Conservation (phyloP, 2,888 invertebrate species). For the Abrostola tripartita region DNA sequence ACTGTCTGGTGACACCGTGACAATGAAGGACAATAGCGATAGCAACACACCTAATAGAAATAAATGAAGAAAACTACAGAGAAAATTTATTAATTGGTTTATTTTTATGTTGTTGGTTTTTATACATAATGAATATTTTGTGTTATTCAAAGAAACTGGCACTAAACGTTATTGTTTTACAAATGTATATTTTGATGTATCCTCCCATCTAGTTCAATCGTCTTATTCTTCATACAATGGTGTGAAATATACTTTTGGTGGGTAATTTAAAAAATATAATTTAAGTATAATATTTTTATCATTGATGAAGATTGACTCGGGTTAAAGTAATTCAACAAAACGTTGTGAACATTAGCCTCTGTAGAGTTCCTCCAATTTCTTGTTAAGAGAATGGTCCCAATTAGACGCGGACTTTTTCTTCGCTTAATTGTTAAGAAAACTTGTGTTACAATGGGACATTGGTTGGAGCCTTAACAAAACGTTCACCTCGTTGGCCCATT, state of each 20-base stretch:
- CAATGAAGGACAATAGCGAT: conserved; percentile 74
- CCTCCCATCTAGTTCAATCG: no score
- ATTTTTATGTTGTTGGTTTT: conserved; percentile 2
- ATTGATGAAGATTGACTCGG: conserved; percentile 20
- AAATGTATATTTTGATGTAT: no score
- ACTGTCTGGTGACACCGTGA: conserved; percentile 78
- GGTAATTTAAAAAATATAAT: no score
- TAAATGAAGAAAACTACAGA: conserved; percentile 57
- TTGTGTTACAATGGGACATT: conserved; percentile 73
- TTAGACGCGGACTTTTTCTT: conserved; percentile 59
- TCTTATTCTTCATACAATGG: no score
- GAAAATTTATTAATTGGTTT: conserved; percentile 21
- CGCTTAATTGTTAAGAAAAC: conserved; percentile 72
- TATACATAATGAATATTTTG: not conserved
- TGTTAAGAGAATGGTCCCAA: conserved; percentile 51
- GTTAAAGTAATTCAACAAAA: conserved; percentile 29
- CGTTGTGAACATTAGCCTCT: conserved; percentile 41
- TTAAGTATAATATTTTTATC: no score
- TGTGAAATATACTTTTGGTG: no score
- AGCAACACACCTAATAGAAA: conserved; percentile 67
- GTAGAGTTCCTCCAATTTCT: conserved; percentile 47
- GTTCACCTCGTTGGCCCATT: conserved; percentile 82
- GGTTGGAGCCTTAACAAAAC: conserved; percentile 79
- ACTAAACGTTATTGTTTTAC: no score
- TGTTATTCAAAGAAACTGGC: not conserved